Base-by-base conservation (phyloP, 2,888 invertebrate species). In the Torymus tubicola region DNA sequence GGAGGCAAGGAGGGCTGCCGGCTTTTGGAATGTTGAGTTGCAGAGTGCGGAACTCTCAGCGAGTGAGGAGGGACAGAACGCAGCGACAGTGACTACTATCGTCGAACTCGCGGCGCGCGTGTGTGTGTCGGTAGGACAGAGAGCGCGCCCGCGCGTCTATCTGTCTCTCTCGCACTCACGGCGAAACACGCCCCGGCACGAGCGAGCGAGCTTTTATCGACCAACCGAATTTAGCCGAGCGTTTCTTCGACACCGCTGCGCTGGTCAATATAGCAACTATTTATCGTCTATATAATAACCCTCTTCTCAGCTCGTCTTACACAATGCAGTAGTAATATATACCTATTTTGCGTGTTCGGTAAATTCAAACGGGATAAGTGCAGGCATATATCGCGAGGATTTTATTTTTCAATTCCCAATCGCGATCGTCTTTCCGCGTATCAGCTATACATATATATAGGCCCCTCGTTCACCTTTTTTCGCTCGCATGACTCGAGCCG, bases 21-120 rank as follows among this genome's bases (percentile, higher is more conserved):
- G 93, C 93, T 93, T 64, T 93, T 93, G 94, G 94, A 94, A 94
- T 94, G 94, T 94, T 93, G 92, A 92, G 93, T 92, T 92, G 92
- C 92, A 91, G 92, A 93, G 92, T 80, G 68, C 24, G 63, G 65
- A 57, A 70, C 78, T 73, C 73, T 80, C 80, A 68, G 70, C 73
- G 74, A 75, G 74, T 55, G 67, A 80, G 76, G 80, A 82, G 81
- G 80, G 82, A 76, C 81, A 50, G 74, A 84, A 70, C n/a, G 31
- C 5, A 2, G 61, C 3, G 31, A 57, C 55, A 16, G 55, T 24
- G 53, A 16, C 21, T 21, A 53, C 18, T 10, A 16, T 0, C n/a
- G 12, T 50, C 50, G 16, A 13, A 14, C 21, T 63, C n/a, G 63
- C 13, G 67, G 3, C 21, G 31, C n/a, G 63, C 13, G 67, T 21